Evolutionary conservation across 2,888 invertebrate genomes (phyloP).

Genomic region (Hirtodrosophila cameraria): DNA sequence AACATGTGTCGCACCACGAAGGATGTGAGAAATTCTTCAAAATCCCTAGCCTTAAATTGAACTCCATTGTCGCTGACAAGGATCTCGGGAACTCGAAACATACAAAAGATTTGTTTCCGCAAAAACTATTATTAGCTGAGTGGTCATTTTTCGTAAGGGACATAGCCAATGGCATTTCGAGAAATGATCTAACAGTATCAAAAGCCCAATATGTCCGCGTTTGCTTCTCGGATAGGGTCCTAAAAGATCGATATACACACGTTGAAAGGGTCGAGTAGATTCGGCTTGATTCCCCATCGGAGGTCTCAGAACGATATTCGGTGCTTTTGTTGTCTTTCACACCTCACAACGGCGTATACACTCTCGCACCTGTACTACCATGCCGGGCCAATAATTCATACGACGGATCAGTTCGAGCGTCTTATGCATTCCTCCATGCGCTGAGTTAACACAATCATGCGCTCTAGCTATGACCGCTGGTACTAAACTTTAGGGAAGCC

Average conservation of each 20-base stretch:
- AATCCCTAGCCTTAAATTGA: too few species aligned
- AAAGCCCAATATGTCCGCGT: not conserved
- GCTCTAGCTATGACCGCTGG: not conserved
- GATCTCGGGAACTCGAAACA: too few species aligned
- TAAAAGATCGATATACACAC: not conserved
- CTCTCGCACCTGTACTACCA: not conserved
- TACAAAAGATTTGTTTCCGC: too few species aligned
- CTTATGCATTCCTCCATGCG: not conserved
- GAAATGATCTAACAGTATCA: slow-evolving; percentile 1
- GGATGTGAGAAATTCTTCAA: too few species aligned
- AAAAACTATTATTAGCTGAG: too few species aligned
- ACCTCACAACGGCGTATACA: not conserved
- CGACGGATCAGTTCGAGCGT: not conserved
- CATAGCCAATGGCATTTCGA: slow-evolving; percentile 1
- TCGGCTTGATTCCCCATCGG: not conserved
- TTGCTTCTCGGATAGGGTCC: slow-evolving; percentile 4
- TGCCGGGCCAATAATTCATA: not conserved
- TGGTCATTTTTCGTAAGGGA: too few species aligned
- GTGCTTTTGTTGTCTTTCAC: not conserved
- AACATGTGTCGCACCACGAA: too few species aligned
- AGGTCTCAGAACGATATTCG: not conserved
- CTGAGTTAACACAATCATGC: not conserved
- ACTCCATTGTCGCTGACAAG: too few species aligned
- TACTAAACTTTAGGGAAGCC: not conserved
- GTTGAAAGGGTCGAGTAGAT: slow-evolving; percentile 3